A percentile compares a stretch with the other conserved stretches of the same genome.
phyloP scores from a whole-genome alignment of 2,797 vertebrate genomes.

The Crenuchus spilurus region DNA sequence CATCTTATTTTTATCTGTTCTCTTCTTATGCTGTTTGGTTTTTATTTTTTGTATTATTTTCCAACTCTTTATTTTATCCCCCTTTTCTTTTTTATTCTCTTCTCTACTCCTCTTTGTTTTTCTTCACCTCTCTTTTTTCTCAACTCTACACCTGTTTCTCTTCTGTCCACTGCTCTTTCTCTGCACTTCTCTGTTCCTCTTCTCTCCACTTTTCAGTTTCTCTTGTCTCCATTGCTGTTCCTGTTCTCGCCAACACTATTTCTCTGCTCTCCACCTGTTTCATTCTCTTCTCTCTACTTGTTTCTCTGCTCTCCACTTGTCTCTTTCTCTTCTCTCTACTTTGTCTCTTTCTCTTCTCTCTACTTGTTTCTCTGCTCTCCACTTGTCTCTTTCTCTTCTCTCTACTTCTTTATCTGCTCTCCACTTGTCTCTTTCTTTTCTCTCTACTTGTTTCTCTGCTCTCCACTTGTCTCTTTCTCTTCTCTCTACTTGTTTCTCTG shows the following conservation, averaged over 20 bases:
- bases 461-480: constrained; percentile 41
- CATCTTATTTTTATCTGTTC: background rate
- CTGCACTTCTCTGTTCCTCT: background rate
- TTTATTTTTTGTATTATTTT: no score
- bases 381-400: constrained; percentile 9
- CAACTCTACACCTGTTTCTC: background rate
- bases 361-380: background rate
- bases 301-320: background rate
- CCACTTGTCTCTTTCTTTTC: constrained; percentile 58
- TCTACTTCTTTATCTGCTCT: background rate
- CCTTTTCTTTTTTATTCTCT: no score
- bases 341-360: background rate
- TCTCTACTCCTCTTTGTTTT: background rate
- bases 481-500: constrained; percentile 16
- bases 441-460: constrained; percentile 66
- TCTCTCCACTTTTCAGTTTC: background rate
- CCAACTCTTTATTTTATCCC: no score
- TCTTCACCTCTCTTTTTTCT: background rate
- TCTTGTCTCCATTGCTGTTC: no score
- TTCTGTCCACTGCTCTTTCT: background rate
- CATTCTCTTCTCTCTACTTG: background rate
- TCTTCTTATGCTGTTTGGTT: no score
- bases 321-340: background rate
- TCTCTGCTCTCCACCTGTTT: constrained; percentile 63
- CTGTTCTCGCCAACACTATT: no score